Conservation (phyloP, 2,888 invertebrate species). For the Octonoba sinensis region DNA sequence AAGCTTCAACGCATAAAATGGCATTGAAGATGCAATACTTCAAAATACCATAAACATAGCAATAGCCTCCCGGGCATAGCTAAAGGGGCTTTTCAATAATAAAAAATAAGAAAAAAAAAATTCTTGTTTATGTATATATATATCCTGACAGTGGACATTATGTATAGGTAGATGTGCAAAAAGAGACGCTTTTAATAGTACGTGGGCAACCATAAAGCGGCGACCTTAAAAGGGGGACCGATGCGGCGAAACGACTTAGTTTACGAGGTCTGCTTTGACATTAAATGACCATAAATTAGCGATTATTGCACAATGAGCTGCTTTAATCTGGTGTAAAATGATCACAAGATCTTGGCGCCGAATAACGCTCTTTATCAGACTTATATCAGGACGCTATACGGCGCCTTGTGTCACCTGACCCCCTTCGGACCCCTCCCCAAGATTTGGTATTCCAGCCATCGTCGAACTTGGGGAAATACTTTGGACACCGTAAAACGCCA, state of each 20-base stretch:
- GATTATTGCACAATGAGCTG: conserved; percentile 64
- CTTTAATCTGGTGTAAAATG: conserved; percentile 63
- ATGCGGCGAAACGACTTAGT: conserved; percentile 59
- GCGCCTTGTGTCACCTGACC: conserved; percentile 16
- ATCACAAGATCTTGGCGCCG: conserved; percentile 45
- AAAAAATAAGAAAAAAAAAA: conserved; percentile 17
- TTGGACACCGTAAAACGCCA: too few relatives aligned
- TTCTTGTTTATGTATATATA: conserved; percentile 38
- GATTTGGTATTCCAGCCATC: conserved; percentile 21
- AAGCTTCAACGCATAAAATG: background rate
- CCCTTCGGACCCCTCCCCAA: conserved; percentile 8
- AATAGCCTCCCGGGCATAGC: conserved; percentile 3
- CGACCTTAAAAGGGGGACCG: conserved; percentile 38
- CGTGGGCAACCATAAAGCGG: conserved; percentile 59
- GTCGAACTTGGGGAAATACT: too few relatives aligned
- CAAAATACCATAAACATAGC: conserved; percentile 32
- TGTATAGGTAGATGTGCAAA: conserved; percentile 36
- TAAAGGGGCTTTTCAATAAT: conserved; percentile 23
- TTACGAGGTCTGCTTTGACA: conserved; percentile 62
- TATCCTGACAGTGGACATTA: background rate
- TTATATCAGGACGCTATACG: conserved; percentile 25
- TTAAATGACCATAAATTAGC: conserved; percentile 64
- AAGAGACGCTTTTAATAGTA: conserved; percentile 59
- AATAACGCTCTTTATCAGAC: conserved; percentile 56
- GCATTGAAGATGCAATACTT: conserved; percentile 28